Evolutionary conservation across 2,888 invertebrate species (phyloP).

Genomic region (Calameuta idolon): DNA sequence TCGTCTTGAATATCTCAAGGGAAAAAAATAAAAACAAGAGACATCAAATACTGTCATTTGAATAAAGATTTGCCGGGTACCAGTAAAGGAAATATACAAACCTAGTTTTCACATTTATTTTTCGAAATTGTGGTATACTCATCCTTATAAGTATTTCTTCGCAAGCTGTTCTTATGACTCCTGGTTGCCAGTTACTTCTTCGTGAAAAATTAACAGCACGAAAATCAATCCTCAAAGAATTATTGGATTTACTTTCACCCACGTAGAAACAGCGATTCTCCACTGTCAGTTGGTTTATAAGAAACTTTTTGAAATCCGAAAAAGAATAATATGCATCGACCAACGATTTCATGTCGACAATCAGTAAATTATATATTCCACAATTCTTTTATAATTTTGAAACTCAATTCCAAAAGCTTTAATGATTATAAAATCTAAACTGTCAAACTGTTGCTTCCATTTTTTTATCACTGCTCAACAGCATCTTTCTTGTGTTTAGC

Average conservation of each 20-base stretch:
- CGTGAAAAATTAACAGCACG: conserved; percentile 18
- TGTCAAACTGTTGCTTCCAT: neutral
- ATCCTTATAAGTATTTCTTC: conserved; percentile 39
- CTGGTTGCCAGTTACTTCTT: conserved; percentile 31
- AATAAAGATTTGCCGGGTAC: neutral
- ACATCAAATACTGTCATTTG: neutral
- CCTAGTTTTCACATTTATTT: conserved; percentile 33
- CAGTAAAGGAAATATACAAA: conserved; percentile 1
- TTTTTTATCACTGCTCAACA: neutral
- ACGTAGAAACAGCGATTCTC: conserved; percentile 36
- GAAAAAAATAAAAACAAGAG: neutral
- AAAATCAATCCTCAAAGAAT: conserved; percentile 21
- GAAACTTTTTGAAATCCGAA: neutral
- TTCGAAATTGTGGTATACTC: conserved; percentile 31
- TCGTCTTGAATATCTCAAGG: neutral
- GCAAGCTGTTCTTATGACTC: conserved; percentile 35
- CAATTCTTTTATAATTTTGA: neutral
- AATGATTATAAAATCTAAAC: neutral
- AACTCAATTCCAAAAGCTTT: neutral
- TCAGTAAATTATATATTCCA: neutral
- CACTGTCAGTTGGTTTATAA: conserved; percentile 31
- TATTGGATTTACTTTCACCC: conserved; percentile 20
- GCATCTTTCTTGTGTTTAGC: neutral
- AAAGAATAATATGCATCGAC: neutral
- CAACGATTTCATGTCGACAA: neutral